Percentiles rank a stretch among this genome's conserved stretches.
Conservation (phyloP, 1,140 invertebrate species). For the Heliconius nattereri region DNA sequence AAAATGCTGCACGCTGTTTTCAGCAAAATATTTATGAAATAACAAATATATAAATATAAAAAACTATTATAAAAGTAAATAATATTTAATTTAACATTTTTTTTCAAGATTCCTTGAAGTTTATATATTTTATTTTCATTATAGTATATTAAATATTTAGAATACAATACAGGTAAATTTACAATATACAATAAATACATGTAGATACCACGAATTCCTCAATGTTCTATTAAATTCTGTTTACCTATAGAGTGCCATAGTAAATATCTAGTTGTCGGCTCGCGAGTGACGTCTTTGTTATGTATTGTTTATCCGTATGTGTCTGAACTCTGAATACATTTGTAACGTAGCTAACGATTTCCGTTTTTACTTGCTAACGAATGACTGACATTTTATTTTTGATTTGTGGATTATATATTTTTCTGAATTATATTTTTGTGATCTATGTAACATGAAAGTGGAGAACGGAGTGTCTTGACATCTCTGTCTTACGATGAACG, state of each 20-base stretch:
- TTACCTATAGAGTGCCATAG: slow-evolving; percentile 1
- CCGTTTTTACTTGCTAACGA: neutral
- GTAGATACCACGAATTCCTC: neutral
- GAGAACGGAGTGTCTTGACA: too few species aligned
- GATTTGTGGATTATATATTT: neutral
- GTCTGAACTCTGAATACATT: slow-evolving; percentile 6
- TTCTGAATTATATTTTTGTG: neutral
- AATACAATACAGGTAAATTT: too few species aligned
- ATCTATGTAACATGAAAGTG: too few species aligned
- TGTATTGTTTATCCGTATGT: slow-evolving; percentile 12
- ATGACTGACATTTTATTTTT: neutral
- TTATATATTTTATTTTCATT: too few species aligned
- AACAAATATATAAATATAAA: too few species aligned
- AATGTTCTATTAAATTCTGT: slow-evolving; percentile 21
- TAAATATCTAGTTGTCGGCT: slow-evolving; percentile 10
- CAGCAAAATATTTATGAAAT: too few species aligned
- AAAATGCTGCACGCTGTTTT: too few species aligned
- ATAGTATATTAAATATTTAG: too few species aligned
- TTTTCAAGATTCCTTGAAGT: too few species aligned
- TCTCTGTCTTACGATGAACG: too few species aligned
- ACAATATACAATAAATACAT: neutral
- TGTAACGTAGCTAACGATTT: slow-evolving; percentile 2
- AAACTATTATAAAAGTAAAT: too few species aligned
- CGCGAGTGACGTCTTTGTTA: slow-evolving; percentile 16
- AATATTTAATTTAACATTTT: too few species aligned